phyloP scores from a whole-genome alignment of 2,113 vertebrate genomes.

The Dolichotis patagonum region DNA sequence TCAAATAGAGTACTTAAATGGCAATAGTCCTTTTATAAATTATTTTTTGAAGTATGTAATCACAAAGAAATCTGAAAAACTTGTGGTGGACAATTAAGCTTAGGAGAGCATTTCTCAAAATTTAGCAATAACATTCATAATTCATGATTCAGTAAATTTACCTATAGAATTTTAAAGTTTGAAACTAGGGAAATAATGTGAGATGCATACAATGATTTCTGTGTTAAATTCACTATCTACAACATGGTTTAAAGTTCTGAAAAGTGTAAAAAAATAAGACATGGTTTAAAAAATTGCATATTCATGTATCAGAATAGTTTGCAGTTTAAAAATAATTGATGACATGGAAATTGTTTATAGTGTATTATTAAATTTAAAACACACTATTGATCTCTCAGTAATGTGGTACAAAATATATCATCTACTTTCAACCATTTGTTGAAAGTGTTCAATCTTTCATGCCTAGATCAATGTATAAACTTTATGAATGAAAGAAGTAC shows the following conservation, averaged over 20 bases:
- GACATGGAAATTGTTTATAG: background rate
- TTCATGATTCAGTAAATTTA: background rate
- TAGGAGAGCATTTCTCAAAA: background rate
- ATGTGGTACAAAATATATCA: background rate
- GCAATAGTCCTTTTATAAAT: background rate
- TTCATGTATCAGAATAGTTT: background rate
- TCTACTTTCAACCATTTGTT: background rate
- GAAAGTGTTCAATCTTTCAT: background rate
- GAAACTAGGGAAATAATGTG: background rate
- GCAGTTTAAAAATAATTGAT: background rate
- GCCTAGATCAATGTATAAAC: background rate
- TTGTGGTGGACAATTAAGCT: background rate
- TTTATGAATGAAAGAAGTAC: background rate
- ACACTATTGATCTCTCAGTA: background rate
- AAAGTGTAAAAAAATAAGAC: background rate
- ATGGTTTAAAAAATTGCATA: background rate
- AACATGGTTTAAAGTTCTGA: background rate
- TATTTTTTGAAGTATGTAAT: background rate
- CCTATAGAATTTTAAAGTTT: background rate
- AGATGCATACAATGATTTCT: background rate
- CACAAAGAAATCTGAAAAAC: background rate
- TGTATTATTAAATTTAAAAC: background rate
- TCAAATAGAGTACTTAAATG: background rate
- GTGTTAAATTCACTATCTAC: background rate
- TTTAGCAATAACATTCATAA: background rate